Conservation (phyloP, 2,113 vertebrate genomes). For the Cheilinus undulatus region DNA sequence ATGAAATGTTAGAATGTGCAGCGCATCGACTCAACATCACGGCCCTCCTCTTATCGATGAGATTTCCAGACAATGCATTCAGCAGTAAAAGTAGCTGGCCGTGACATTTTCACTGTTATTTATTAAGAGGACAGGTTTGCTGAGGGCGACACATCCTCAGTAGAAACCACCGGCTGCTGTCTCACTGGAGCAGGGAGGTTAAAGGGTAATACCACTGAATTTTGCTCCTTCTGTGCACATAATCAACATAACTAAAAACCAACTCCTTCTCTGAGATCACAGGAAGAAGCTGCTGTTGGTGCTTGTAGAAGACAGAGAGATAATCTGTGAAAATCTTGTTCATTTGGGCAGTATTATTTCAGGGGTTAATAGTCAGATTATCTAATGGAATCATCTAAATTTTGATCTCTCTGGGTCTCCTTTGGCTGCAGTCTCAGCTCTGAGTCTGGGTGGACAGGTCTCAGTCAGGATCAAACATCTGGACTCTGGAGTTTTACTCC, state of each 20-base stretch:
- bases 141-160: slow-evolving; percentile 12
- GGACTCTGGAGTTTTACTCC: too few relatives aligned
- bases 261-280: neutral
- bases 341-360: too few relatives aligned
- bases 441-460: too few relatives aligned
- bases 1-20: slow-evolving; percentile 5
- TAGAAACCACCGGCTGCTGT: slow-evolving; percentile 20
- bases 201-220: neutral
- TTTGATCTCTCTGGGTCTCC: neutral
- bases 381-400: neutral
- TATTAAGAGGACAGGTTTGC: neutral
- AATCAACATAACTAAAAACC: neutral
- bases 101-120: neutral
- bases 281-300: neutral
- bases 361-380: too few relatives aligned
- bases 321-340: too few relatives aligned
- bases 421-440: too few relatives aligned
- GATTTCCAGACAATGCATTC: neutral
- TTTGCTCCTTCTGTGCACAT: neutral
- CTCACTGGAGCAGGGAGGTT: slow-evolving; percentile 21
- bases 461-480: too few relatives aligned
- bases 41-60: neutral
- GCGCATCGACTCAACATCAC: slow-evolving; percentile 5
- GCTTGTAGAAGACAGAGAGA: neutral
- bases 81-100: slow-evolving; percentile 1